These are phyloP conservation scores for Clarias macrocephalus DNA, from an alignment of 2,113 vertebrate species.

Conservation along the genomic window DNA sequence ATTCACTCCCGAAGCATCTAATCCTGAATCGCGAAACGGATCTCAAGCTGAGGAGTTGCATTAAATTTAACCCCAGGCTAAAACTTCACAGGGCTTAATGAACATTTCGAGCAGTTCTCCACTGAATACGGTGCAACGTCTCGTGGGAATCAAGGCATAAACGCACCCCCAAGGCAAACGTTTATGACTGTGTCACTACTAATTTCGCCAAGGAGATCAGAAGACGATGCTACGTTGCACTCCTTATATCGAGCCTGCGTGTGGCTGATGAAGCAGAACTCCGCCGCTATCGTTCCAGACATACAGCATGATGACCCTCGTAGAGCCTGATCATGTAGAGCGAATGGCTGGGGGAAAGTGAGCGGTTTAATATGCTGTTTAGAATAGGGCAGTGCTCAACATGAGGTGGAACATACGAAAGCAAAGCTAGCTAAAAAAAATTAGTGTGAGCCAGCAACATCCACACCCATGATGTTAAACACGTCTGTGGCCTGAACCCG, in stretches of 20 bases:
- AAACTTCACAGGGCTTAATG: constrained; percentile 7
- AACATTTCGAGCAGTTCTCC: neutral
- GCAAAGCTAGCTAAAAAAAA: neutral
- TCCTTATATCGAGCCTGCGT: neutral
- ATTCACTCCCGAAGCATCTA: neutral
- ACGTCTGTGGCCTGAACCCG: neutral
- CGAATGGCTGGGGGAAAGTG: constrained; percentile 1
- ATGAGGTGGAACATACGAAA: constrained; percentile 19
- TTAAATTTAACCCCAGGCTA: neutral
- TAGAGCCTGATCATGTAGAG: neutral
- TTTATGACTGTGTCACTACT: neutral
- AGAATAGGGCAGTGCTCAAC: constrained; percentile 9
- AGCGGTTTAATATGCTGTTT: constrained; percentile 11
- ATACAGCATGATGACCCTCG: neutral
- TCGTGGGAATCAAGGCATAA: neutral
- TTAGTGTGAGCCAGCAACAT: neutral
- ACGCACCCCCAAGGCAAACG: neutral
- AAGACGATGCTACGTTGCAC: neutral
- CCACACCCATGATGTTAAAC: no score
- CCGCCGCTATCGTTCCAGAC: constrained; percentile 18
- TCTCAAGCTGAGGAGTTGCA: neutral
- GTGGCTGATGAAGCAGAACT: neutral
- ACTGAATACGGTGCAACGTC: neutral
- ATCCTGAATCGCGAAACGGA: neutral
- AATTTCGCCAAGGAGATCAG: neutral